Base-by-base conservation (phyloP, 2,888 invertebrate genomes). In the Drosophila picticornis region DNA sequence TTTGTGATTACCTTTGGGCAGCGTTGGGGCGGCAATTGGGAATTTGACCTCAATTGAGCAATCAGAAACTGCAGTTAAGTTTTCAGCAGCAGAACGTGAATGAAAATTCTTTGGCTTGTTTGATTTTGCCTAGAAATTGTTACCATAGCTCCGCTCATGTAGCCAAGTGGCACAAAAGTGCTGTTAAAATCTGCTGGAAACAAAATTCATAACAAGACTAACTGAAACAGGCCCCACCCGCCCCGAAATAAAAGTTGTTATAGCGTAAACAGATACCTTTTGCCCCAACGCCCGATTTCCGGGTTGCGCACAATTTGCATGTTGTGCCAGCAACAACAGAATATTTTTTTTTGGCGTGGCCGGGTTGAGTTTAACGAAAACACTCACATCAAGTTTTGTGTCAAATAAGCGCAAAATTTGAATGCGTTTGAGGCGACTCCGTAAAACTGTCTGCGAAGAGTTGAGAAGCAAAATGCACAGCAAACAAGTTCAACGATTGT, bases 331-430 rank as follows among this genome's bases (percentile, higher is more conserved):
- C 56, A 56, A 50, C 67, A 63, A 63, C 67, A 40, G 25, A 10
- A 40, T 34, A 16, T 29, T 19, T 5, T n/a, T 6, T 16, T 46
- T 25, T 7, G 16, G 32, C n/a, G 16, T 22, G 27, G 0, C 11
- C 27, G 38, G 56, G 40, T 19, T 32, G 48, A 27, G 7, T 52
- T 31, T 0, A n/a, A 31, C 51, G 6, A 52, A 40, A 52, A 60
- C 4, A 40, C 53, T 71, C 68, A 31, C 72, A 71, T 83, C 80
- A 86, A 84, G 75, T 80, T 77, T 86, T 86, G 78, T 87, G 84
- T 88, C 87, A 86, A 86, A 84, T 88, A 86, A 90, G 90, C 85
- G 75, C 74, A 77, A 90, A 77, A 69, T 82, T 75, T 73, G 55
- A 68, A 73, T 66, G 73, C 73, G 75, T 79, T 66, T 66, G 67